Base-by-base conservation (phyloP, 2,888 invertebrate species). In the Pseudeuparius sepicola region DNA sequence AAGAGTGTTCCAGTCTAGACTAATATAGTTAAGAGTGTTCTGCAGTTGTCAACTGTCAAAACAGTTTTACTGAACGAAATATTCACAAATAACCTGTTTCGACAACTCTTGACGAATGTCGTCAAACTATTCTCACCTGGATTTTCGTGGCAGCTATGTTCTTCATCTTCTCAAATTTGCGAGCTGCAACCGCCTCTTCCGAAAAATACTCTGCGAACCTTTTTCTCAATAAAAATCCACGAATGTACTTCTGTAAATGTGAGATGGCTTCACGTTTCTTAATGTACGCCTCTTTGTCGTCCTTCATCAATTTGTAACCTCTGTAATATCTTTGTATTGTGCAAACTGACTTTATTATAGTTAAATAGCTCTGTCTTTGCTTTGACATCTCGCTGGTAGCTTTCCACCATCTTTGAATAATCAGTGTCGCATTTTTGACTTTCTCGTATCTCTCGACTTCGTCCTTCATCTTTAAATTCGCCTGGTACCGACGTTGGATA, bases 141-240 rank as follows among this genome's bases (percentile, higher is more conserved):
- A 82, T 80, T 50, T 68, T 67, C 2, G 64, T 64, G 7, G 75
- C 78, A 3, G 80, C 77, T 42, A 62, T 63, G 36, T 30, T 45
- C 41, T 48, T 42, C 62, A 56, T 16, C 52, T 59, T 32, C 54
- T 58, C 34, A 60, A 52, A 28, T 66, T 55, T 46, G 65, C 66
- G 44, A 56, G 61, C 37, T 59, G 59, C 52, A 17, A 43, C 39
- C 13, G 51, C 54, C 32, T 53, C 55, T 5, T 40, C 35, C 4
- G 48, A 50, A n/a, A 55, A 43, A 10, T 43, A 39, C 7, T 44
- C 32, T 3, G 40, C 42, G 32, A 49, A 52, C 33, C 59, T 55
- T 4, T 44, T 40, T 14, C 48, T 45, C 13, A 50, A 46, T 29
- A 53, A 43, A 44, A 41, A 53, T n/a, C 43, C 54, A 38, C 48